A percentile compares a stretch with the other conserved stretches of the same genome.
Conservation (phyloP, 2,888 invertebrate genomes). For the Lithophane socia region DNA sequence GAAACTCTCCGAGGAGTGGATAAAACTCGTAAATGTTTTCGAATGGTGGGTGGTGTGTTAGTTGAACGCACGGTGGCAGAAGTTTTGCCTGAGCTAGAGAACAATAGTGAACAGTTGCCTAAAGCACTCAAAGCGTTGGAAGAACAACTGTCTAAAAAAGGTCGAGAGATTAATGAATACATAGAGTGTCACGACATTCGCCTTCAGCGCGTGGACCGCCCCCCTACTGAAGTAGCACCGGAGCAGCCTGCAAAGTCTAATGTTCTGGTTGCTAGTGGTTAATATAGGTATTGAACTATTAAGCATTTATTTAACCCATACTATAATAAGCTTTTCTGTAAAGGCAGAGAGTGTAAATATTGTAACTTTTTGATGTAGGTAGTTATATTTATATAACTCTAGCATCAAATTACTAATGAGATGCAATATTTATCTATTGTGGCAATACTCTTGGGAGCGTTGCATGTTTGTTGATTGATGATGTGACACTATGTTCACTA, state of each 20-base stretch:
- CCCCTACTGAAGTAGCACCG: conserved; percentile 70
- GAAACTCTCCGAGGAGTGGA: conserved; percentile 97
- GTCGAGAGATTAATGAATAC: conserved; percentile 97
- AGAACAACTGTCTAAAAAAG: conserved; percentile 96
- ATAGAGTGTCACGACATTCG: conserved; percentile 97
- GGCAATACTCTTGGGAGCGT: background rate
- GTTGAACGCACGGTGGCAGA: conserved; percentile 98
- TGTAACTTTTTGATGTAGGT: background rate
- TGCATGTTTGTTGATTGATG: background rate
- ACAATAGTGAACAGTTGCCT: conserved; percentile 95
- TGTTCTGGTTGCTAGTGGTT: conserved; percentile 89
- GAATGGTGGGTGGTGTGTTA: conserved; percentile 98
- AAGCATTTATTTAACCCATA: conserved; percentile 16
- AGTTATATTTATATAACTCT: background rate
- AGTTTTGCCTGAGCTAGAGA: conserved; percentile 95
- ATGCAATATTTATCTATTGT: background rate
- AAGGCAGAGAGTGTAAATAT: conserved; percentile 15
- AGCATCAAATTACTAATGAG: conserved; percentile 10
- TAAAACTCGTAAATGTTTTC: conserved; percentile 96
- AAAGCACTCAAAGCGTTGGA: conserved; percentile 95
- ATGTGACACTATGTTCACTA: background rate
- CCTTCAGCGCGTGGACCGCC: conserved; percentile 90
- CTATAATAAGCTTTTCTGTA: conserved; percentile 7
- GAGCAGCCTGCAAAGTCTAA: conserved; percentile 85
- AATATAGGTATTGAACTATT: conserved; percentile 46